These are phyloP conservation scores for Eurytoma adleriae DNA, from an alignment of 2,888 invertebrate species.

Conservation along the genomic window DNA sequence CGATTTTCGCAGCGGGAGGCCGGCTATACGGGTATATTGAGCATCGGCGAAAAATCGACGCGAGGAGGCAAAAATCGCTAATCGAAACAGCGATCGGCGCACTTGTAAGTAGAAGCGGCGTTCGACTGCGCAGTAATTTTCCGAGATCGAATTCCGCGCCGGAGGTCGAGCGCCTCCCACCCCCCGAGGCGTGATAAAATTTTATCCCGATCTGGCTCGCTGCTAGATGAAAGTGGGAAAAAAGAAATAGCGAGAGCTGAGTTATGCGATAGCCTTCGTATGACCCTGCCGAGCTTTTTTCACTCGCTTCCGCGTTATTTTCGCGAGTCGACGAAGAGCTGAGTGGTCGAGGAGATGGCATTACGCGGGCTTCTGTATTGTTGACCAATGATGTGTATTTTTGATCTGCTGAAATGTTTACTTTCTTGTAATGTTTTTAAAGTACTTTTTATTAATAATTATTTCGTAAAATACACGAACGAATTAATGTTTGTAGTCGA, in stretches of 20 bases:
- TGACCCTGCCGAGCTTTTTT: too few species aligned
- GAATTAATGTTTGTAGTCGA: too few species aligned
- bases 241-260: not conserved
- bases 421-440: too few species aligned
- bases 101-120: not conserved
- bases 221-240: not conserved
- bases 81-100: slow-evolving; percentile 4
- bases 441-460: too few species aligned
- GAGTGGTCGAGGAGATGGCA: too few species aligned
- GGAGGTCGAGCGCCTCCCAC: not conserved
- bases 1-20: not conserved
- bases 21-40: not conserved
- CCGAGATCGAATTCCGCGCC: slow-evolving; percentile 27
- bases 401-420: too few species aligned
- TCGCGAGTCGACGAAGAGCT: too few species aligned
- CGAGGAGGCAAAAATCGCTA: not conserved
- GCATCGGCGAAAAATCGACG: slow-evolving; percentile 2
- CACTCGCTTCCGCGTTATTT: too few species aligned
- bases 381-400: too few species aligned
- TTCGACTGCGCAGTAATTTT: slow-evolving; percentile 21
- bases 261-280: too few species aligned
- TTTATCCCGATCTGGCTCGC: slow-evolving; percentile 18
- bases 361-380: too few species aligned
- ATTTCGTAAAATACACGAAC: too few species aligned
- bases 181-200: slow-evolving; percentile 22